A percentile compares a stretch with the other conserved stretches of the same genome.
These are phyloP conservation scores for Diplodus sargus DNA, from an alignment of 2,797 vertebrate species.

Conservation along the genomic window DNA sequence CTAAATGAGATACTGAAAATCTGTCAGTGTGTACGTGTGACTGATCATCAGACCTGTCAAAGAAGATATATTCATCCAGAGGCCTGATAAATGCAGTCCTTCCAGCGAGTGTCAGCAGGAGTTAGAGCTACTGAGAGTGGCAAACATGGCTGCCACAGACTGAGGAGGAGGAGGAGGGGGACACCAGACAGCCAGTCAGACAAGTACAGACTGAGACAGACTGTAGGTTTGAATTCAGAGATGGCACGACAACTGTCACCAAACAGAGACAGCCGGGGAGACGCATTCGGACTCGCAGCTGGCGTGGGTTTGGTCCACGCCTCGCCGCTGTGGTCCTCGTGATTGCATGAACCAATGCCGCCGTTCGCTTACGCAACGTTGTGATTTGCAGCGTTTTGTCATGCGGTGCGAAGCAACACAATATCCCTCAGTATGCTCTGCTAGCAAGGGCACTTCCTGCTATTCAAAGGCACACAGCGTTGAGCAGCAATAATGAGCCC, in stretches of 20 bases:
- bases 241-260: constrained; percentile 14
- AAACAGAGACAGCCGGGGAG: constrained; percentile 17
- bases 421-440: constrained; percentile 53
- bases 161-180: background rate
- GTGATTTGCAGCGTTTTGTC: constrained; percentile 51
- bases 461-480: constrained; percentile 55
- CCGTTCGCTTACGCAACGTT: constrained; percentile 34
- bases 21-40: background rate
- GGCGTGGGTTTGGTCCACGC: constrained; percentile 29
- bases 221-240: constrained; percentile 30
- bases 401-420: constrained; percentile 40
- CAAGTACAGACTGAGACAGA: constrained; percentile 34
- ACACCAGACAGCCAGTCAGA: constrained; percentile 39
- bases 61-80: constrained; percentile 25
- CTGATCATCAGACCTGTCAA: constrained; percentile 30
- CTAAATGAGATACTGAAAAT: background rate
- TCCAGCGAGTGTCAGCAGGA: constrained; percentile 42
- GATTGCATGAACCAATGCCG: constrained; percentile 7
- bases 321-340: constrained; percentile 19
- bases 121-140: constrained; percentile 27
- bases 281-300: constrained; percentile 40
- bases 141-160: constrained; percentile 51
- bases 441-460: constrained; percentile 67
- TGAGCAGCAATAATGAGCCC: constrained; percentile 66
- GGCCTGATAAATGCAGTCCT: constrained; percentile 23